phyloP scores from a whole-genome alignment of 2,113 vertebrate species.

The Loxodonta africana region DNA sequence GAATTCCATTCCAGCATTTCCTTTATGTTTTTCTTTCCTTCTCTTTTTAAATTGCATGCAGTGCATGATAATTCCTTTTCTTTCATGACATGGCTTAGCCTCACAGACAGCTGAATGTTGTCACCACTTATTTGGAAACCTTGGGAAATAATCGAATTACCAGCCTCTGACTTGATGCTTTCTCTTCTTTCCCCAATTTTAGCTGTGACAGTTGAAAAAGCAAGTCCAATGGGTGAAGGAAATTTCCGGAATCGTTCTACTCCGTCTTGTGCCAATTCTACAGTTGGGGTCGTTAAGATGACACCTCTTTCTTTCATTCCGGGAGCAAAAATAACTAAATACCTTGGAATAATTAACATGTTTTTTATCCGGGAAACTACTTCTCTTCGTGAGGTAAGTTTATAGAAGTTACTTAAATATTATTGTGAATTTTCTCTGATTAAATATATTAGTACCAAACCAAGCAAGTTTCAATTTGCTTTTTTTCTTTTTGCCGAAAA shows the following conservation, averaged over 20 bases:
- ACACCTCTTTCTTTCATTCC: slow-evolving; percentile 98
- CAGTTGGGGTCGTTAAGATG: slow-evolving; percentile 97
- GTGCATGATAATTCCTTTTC: slow-evolving; percentile 90
- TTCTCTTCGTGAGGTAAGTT: slow-evolving; percentile 96
- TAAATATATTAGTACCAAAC: slow-evolving; percentile 18
- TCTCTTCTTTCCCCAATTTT: slow-evolving; percentile 75
- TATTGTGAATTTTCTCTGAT: neutral
- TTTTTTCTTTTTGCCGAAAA: neutral
- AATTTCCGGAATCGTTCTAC: slow-evolving; percentile 92
- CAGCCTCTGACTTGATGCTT: slow-evolving; percentile 8
- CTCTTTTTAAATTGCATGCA: slow-evolving; percentile 88
- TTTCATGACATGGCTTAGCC: slow-evolving; percentile 91
- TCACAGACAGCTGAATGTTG: slow-evolving; percentile 92
- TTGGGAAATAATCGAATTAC: slow-evolving; percentile 77
- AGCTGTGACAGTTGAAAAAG: slow-evolving; percentile 95
- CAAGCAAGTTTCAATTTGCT: neutral
- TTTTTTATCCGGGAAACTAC: slow-evolving; percentile 99
- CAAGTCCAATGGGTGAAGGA: slow-evolving; percentile 94
- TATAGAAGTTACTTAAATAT: neutral
- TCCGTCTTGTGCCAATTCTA: slow-evolving; percentile 89
- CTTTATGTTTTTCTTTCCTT: slow-evolving; percentile 77
- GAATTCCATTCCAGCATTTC: slow-evolving; percentile 87
- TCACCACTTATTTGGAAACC: slow-evolving; percentile 89
- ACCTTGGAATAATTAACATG: slow-evolving; percentile 99
- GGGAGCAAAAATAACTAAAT: slow-evolving; percentile 97